Base-by-base conservation (phyloP, 2,888 invertebrate genomes). In the Argyresthia albistria region DNA sequence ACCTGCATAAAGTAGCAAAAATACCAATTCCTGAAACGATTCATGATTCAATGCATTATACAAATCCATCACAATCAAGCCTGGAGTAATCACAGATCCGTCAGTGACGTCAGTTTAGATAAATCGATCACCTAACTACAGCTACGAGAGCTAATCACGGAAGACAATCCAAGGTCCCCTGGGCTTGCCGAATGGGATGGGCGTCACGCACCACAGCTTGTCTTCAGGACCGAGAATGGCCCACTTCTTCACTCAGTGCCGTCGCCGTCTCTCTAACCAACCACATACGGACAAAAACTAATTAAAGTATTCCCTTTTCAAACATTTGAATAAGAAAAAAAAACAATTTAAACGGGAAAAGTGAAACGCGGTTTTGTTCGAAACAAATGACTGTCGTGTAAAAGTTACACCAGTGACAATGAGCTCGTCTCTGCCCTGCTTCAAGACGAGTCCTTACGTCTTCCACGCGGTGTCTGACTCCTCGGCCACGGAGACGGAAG, bases 401-500 rank as follows among this genome's bases (percentile, higher is more conserved):
- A 16, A 46, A 46, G 39, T 39, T 9, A 46, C 46, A n/a, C n/a
- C 16, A 46, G 25, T 11, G 25, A 46, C 46, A 35, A 35, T n/a
- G 46, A 35, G 11, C 25, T 9, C 37, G n/a, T 16, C 14, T 14
- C 16, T 42, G 8, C 80, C 82, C 3, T 87, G 87, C 60, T 84
- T 82, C 54, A 60, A 76, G 43, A 69, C 63, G 50, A 74, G 76
- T 56, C 86, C 87, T 43, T 83, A 86, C 55, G 80, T 83, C 59
- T 87, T 86, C 64, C 74, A 83, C 58, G 83, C 84, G 1, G 76
- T 76, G 50, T 87, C 88, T 4, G 87, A 88, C 52, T 76, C 79
- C 10, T 87, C 88, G 14, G 80, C 78, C 4, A 87, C 88, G 8
- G 88, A 88, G 63, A 76, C 88, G 0, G 84, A 83, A 55, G 83